A percentile compares a stretch with the other conserved stretches of the same genome.
Evolutionary conservation across 2,888 invertebrate species (phyloP).

Genomic region (Vesta saturnalis): DNA sequence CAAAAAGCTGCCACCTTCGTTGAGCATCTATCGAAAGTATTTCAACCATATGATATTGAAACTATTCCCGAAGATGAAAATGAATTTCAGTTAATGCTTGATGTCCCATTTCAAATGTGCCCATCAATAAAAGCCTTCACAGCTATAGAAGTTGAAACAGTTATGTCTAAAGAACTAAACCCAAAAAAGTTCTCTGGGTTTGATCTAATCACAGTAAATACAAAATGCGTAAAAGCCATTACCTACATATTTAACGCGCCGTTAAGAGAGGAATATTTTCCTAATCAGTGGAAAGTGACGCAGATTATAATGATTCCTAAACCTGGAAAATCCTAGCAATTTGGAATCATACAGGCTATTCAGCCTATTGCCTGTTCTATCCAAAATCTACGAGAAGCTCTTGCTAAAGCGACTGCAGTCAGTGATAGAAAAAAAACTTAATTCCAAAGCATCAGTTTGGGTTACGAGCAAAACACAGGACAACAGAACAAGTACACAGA

Average conservation of each 20-base stretch:
- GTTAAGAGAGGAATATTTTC: constrained; percentile 4
- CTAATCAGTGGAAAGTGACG: constrained; percentile 15
- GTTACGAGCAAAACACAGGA: neutral
- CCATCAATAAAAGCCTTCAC: constrained; percentile 14
- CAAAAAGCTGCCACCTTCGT: constrained; percentile 4
- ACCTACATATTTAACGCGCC: constrained; percentile 9
- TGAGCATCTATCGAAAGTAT: neutral
- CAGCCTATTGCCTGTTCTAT: neutral
- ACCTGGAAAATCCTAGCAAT: constrained; percentile 7
- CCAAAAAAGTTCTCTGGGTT: neutral
- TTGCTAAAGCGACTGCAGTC: neutral
- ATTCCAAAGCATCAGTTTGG: neutral
- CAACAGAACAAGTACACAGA: constrained; percentile 3
- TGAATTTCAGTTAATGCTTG: neutral
- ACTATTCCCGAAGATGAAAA: neutral
- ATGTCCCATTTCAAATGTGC: constrained; percentile 8
- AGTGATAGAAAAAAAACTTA: neutral
- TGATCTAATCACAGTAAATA: constrained; percentile 10
- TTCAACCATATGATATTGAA: neutral
- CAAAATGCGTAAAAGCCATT: neutral
- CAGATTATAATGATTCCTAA: constrained; percentile 17
- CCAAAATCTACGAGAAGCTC: neutral
- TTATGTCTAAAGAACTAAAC: neutral
- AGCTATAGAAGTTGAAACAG: neutral
- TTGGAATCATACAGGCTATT: neutral